Conservation (phyloP, 2,797 vertebrate genomes). For the Gouania willdenowi region DNA sequence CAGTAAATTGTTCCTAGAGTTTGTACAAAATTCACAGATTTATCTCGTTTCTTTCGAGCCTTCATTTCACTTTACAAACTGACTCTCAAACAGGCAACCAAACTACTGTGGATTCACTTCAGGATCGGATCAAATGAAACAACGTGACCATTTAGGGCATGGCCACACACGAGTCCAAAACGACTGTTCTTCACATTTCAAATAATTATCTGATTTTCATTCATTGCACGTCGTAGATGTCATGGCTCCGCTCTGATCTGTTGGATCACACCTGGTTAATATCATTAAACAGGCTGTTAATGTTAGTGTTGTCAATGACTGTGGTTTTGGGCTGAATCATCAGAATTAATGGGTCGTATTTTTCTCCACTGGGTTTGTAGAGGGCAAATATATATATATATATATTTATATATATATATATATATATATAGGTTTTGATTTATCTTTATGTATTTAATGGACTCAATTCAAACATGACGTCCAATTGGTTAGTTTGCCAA, state of each 20-base stretch:
- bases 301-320: not conserved
- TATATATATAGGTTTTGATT: too few species aligned
- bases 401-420: too few species aligned
- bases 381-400: too few species aligned
- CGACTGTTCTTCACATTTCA: too few species aligned
- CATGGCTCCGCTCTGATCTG: slow-evolving; percentile 55
- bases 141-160: too few species aligned
- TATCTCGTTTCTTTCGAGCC: slow-evolving; percentile 39
- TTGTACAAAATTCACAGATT: slow-evolving; percentile 84
- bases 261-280: not conserved
- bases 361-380: not conserved
- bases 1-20: slow-evolving; percentile 71
- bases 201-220: slow-evolving; percentile 3
- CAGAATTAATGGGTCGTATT: slow-evolving; percentile 1
- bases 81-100: slow-evolving; percentile 49
- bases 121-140: slow-evolving; percentile 14
- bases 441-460: too few species aligned
- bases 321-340: not conserved
- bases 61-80: slow-evolving; percentile 34
- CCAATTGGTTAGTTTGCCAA: too few species aligned
- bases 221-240: slow-evolving; percentile 18
- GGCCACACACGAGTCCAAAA: too few species aligned
- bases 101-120: slow-evolving; percentile 56
- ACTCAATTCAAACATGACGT: too few species aligned
- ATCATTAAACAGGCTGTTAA: not conserved